Percentiles rank a stretch among this genome's conserved stretches.
These are phyloP conservation scores for Brachyrhaphis roseni DNA, from an alignment of 2,797 vertebrate genomes.

Conservation along the genomic window DNA sequence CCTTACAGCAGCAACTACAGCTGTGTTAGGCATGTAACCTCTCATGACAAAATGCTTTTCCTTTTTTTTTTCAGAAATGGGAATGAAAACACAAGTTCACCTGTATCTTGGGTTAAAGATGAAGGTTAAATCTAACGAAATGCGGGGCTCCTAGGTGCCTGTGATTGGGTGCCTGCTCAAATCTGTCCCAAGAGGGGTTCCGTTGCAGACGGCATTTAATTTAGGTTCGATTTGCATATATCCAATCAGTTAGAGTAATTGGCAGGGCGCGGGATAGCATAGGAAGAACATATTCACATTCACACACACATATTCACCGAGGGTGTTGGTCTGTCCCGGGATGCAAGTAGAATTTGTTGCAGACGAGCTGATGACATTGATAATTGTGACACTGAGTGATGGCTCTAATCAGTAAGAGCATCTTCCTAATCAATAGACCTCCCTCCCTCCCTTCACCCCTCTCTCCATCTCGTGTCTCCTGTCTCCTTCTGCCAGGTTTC, in stretches of 20 bases:
- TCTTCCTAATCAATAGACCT: constrained; percentile 83
- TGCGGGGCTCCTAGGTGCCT: constrained; percentile 30
- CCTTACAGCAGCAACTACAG: neutral
- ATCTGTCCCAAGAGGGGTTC: constrained; percentile 66
- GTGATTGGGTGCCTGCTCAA: constrained; percentile 32
- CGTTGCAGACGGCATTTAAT: constrained; percentile 83
- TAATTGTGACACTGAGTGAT: constrained; percentile 87
- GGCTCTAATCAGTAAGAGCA: constrained; percentile 84
- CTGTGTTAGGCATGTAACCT: neutral
- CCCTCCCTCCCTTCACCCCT: constrained; percentile 43
- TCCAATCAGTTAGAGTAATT: constrained; percentile 86
- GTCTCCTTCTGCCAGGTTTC: constrained; percentile 50
- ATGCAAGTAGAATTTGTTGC: constrained; percentile 69
- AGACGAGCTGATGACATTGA: constrained; percentile 82
- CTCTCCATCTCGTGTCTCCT: constrained; percentile 13
- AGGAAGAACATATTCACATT: constrained; percentile 34
- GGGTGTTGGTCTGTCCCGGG: constrained; percentile 64
- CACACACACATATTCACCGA: constrained; percentile 31
- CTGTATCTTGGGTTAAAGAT: constrained; percentile 34
- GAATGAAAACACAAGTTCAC: constrained; percentile 28
- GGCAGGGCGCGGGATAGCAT: constrained; percentile 66
- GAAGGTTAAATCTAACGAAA: constrained; percentile 67
- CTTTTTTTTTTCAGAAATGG: constrained; percentile 6
- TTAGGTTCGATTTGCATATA: constrained; percentile 84
- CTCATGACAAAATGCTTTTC: constrained; percentile 2